Evolutionary conservation across 1,140 invertebrate species (phyloP).

Genomic region (Apolygus lucorum): DNA sequence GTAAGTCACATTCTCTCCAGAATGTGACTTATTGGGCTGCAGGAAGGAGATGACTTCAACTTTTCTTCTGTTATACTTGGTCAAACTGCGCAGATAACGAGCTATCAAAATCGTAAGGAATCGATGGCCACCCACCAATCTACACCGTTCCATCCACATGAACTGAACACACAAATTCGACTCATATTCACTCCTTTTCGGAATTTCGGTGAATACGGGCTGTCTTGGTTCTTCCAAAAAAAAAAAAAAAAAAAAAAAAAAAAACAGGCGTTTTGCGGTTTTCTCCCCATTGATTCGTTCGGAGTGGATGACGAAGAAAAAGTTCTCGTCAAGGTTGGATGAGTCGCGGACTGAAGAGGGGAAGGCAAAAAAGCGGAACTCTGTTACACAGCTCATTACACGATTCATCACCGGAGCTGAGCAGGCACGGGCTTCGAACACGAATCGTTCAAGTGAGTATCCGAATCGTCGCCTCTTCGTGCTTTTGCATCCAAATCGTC

Average conservation of each 20-base stretch:
- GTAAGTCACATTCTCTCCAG: no score
- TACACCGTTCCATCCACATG: background rate
- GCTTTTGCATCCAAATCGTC: no score
- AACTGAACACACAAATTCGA: background rate
- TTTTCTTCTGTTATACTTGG: no score
- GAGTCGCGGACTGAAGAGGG: background rate
- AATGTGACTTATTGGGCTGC: no score
- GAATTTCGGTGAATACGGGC: background rate
- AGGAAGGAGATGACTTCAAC: no score
- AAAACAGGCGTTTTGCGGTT: no score
- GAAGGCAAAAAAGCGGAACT: conserved; percentile 8
- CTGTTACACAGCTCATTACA: conserved; percentile 15
- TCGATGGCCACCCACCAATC: background rate
- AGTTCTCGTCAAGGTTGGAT: background rate
- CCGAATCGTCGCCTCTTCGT: no score
- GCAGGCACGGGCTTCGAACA: no score
- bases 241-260: no score
- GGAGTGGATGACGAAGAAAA: background rate
- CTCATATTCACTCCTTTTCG: background rate
- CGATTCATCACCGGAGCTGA: conserved; percentile 11
- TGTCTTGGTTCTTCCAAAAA: background rate
- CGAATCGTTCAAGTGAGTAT: no score
- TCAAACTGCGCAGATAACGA: no score
- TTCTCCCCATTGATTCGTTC: background rate
- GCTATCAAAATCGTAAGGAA: background rate